These are phyloP conservation scores for Chaetophractus vellerosus DNA, from an alignment of 2,797 vertebrate genomes.

Conservation along the genomic window DNA sequence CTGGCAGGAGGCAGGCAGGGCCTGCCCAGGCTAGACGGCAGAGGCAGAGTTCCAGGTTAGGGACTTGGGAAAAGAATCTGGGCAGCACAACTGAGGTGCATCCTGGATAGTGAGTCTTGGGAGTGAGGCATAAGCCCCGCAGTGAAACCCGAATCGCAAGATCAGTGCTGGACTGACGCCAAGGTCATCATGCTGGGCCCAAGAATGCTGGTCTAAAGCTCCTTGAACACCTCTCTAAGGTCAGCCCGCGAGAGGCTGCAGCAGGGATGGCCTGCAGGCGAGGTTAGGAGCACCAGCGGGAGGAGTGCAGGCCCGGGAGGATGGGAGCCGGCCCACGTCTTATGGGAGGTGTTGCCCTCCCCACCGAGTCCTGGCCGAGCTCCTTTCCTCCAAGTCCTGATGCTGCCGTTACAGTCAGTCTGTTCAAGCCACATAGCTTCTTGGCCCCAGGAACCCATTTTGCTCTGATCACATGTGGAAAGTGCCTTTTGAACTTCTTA, in stretches of 20 bases:
- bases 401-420: neutral
- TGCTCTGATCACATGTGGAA: neutral
- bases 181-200: neutral
- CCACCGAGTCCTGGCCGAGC: neutral
- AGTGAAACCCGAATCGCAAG: neutral
- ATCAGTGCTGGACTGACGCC: neutral
- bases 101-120: neutral
- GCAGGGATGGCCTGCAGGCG: neutral
- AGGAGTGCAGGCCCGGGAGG: neutral
- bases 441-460: neutral
- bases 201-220: neutral
- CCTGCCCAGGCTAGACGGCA: too few relatives aligned
- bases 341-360: neutral
- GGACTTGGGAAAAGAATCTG: neutral
- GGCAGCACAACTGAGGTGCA: neutral
- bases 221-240: neutral
- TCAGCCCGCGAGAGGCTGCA: neutral
- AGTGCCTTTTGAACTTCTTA: neutral
- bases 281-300: neutral
- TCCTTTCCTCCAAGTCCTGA: neutral
- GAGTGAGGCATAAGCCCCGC: neutral
- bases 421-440: neutral
- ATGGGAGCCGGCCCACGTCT: neutral
- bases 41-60: neutral
- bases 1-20: neutral